phyloP scores from a whole-genome alignment of 2,113 vertebrate genomes.

The Hiodon alosoides region DNA sequence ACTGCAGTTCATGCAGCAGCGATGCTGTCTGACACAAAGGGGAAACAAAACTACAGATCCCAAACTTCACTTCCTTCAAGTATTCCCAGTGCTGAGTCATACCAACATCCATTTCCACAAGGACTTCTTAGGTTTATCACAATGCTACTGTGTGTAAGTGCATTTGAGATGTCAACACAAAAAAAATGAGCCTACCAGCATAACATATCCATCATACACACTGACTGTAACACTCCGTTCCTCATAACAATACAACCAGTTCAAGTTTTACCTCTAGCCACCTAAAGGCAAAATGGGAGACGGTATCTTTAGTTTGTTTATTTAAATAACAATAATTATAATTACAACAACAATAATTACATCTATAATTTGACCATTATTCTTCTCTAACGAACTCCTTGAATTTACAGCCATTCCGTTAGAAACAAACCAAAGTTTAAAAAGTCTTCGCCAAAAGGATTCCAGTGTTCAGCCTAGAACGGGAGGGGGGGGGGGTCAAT shows the following conservation, averaged over 20 bases:
- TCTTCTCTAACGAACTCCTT: constrained; percentile 42
- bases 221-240: constrained; percentile 44
- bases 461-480: constrained; percentile 6
- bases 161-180: constrained; percentile 60
- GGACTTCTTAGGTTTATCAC: constrained; percentile 58
- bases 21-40: not conserved
- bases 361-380: constrained; percentile 51
- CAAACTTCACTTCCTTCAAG: constrained; percentile 48
- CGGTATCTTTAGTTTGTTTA: constrained; percentile 51
- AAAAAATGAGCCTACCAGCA: constrained; percentile 42
- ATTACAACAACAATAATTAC: constrained; percentile 41
- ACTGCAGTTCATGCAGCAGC: constrained; percentile 20
- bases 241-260: constrained; percentile 58
- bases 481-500: not conserved
- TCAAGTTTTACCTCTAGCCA: constrained; percentile 61
- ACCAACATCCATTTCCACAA: constrained; percentile 36
- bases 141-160: constrained; percentile 60
- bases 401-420: constrained; percentile 58
- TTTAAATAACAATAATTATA: constrained; percentile 59
- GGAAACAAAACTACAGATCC: not conserved
- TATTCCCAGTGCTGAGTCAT: constrained; percentile 41
- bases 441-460: constrained; percentile 28
- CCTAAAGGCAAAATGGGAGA: constrained; percentile 42
- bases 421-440: constrained; percentile 22
- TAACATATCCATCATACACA: constrained; percentile 51